Evolutionary conservation across 1,140 invertebrate species (phyloP), one percentile per base, ranked within the genome.

Genomic region (Drosophila repleta): DNA sequence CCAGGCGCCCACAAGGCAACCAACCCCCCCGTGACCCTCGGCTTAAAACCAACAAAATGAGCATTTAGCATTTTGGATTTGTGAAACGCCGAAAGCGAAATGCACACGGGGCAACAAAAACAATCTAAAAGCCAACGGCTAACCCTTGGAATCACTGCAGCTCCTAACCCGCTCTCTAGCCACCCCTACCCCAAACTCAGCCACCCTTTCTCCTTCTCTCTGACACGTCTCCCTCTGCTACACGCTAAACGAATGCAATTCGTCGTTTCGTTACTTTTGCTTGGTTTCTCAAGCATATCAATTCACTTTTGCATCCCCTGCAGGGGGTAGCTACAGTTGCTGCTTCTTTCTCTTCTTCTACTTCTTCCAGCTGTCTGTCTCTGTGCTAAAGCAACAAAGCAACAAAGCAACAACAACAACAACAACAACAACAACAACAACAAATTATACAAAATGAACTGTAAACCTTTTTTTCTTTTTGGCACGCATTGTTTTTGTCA

Each of bases 231-330:
- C 5, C 5, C 26, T 29, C 39, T 41, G 39, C 3, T 4, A 6
- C 39, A 15, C 39, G 32, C 53, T 48, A 39, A 35, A 57, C 37
- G 64, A 84, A 71, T 85, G 65, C 82, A 87, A 77, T 87, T 79
- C 51, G 37, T 71, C 66, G 74, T 74, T 77, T 81, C 69, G 82
- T 87, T 85, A 81, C 82, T 81, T 78, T 85, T 78, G 67, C 82
- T 61, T 71, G 82, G 82, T 87, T 87, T 87, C 82, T 87, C 82
- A 87, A 87, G 82, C 82, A 87, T 87, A 87, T 87, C 82, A 87
- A 87, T 87, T 87, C 79, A 63, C 78, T 87, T 82, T 87, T 77
- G 60, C 71, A 74, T 46, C 70, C 74, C 60, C 45, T 46, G 69
- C 64, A 52, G 60, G 63, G 63, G 60, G 65, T 39, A 69, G 60